Evolutionary conservation across 64 coral and sea anemone species (phyloP), one percentile per base, ranked within the genome.

Genomic region (Actinia tenebrosa): DNA sequence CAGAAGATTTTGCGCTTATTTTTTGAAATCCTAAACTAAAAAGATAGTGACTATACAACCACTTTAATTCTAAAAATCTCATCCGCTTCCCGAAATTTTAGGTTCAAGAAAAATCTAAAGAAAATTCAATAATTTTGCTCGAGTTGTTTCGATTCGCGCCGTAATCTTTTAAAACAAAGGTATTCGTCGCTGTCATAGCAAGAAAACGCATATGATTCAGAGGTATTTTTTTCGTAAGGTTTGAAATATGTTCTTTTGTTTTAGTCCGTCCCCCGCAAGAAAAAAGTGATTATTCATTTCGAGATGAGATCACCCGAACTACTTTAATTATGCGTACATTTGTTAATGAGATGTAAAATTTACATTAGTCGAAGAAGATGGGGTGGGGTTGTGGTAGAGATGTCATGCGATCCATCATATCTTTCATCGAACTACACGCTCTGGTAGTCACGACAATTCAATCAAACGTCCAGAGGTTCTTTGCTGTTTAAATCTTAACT

Each of bases 371-470:
- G 10, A 13, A 83, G 45, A 44, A 52, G 80, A 50, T 83, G 80
- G 80, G 80, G 80, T 83, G 80, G 80, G 80, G 80, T 75, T 75
- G 69, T 75, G 69, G 69, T 75, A 26, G 69, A 75, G 10, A 14
- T 75, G 69, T 75, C 69, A 75, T 75, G 69, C 69, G 69, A 75
- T 75, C n/a, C 25, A 42, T 42, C 69, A 75, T 75, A 75, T 42
- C 25, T 75, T 10, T 75, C 60, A 69, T 75, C 5, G 80, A 22
- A 0, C 80, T 52, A 47, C 22, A 58, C 80, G 80, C 80, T 83
- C 80, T 52, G 11, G 10, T 50, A 83, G 54, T 83, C 80, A 83
- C 80, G 80, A 50, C 19, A 83, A 26, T 26, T 19, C 80, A 13
- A 83, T 5, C 2, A 9, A 30, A 14, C 69, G 69, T 75, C 15